These are phyloP conservation scores for Odontamblyopus rebecca DNA, from an alignment of 2,797 vertebrate species.

Conservation along the genomic window DNA sequence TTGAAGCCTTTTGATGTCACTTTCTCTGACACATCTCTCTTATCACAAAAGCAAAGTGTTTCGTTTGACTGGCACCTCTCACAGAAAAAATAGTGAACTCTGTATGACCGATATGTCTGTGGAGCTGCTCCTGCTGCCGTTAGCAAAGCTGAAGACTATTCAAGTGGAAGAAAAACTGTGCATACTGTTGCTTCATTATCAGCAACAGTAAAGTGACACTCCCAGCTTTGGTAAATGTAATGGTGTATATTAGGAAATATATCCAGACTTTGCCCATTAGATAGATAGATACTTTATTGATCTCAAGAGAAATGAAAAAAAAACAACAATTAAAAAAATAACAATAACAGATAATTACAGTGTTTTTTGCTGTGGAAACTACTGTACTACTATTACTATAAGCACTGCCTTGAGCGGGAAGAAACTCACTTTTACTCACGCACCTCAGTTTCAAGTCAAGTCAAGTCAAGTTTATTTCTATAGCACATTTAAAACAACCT, in stretches of 20 bases:
- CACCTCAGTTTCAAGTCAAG: too few relatives aligned
- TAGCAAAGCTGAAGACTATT: slow-evolving; percentile 8
- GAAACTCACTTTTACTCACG: not conserved
- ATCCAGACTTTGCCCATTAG: not conserved
- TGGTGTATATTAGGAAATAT: not conserved
- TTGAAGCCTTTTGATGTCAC: slow-evolving; percentile 4
- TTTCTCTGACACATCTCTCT: not conserved
- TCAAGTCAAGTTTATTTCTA: too few relatives aligned
- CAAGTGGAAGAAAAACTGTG: not conserved
- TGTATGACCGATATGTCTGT: slow-evolving; percentile 2
- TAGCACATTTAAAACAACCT: too few relatives aligned
- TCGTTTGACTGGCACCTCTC: slow-evolving; percentile 18
- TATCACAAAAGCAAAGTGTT: slow-evolving; percentile 3
- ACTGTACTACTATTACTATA: not conserved
- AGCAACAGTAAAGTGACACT: not conserved
- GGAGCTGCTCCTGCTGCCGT: slow-evolving; percentile 12
- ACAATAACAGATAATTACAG: too few relatives aligned
- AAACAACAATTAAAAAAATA: too few relatives aligned
- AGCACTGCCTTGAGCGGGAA: not conserved
- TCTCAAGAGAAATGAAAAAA: too few relatives aligned
- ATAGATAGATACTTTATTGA: too few relatives aligned
- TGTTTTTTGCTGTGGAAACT: too few relatives aligned
- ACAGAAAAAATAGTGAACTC: slow-evolving; percentile 6
- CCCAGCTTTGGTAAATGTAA: not conserved
- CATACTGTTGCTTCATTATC: not conserved